Evolutionary conservation across 2,113 vertebrate genomes (phyloP).

Genomic region (Dicaeum eximium): DNA sequence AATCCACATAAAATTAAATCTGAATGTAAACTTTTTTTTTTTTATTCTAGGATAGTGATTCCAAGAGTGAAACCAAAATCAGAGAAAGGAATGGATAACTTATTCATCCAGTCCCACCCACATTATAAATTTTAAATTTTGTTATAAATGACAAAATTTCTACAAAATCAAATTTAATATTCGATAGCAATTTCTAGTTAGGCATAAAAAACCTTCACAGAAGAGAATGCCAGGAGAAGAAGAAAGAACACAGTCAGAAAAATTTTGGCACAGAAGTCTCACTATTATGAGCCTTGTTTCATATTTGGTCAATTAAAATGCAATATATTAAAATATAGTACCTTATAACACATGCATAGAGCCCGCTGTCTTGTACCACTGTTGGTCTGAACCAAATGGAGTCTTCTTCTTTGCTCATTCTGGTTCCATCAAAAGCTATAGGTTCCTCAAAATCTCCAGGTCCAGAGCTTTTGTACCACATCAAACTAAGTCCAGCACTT

Average conservation of each 20-base stretch:
- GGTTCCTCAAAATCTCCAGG: slow-evolving; percentile 98
- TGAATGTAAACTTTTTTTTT: background rate
- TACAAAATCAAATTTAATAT: background rate
- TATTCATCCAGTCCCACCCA: background rate
- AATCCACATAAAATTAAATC: background rate
- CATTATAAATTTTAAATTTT: background rate
- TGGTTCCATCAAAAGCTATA: slow-evolving; percentile 93
- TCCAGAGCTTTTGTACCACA: slow-evolving; percentile 98
- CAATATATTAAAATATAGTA: slow-evolving; percentile 65
- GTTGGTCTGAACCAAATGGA: slow-evolving; percentile 98
- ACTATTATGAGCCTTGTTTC: background rate
- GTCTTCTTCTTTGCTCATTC: slow-evolving; percentile 99
- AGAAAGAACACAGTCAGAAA: background rate
- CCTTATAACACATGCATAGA: slow-evolving; percentile 97
- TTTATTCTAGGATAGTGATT: background rate
- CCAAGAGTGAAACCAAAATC: background rate
- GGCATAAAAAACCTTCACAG: background rate
- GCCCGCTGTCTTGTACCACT: slow-evolving; percentile 90
- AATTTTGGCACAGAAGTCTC: background rate
- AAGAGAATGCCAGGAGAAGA: background rate
- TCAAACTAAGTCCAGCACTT: slow-evolving; percentile 95
- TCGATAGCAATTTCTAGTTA: background rate
- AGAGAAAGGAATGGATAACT: background rate
- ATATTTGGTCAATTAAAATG: background rate
- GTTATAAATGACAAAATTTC: background rate